Percentiles rank a stretch among this genome's conserved stretches.
phyloP scores from a whole-genome alignment of 1,140 invertebrate genomes.

The Myzus persicae region DNA sequence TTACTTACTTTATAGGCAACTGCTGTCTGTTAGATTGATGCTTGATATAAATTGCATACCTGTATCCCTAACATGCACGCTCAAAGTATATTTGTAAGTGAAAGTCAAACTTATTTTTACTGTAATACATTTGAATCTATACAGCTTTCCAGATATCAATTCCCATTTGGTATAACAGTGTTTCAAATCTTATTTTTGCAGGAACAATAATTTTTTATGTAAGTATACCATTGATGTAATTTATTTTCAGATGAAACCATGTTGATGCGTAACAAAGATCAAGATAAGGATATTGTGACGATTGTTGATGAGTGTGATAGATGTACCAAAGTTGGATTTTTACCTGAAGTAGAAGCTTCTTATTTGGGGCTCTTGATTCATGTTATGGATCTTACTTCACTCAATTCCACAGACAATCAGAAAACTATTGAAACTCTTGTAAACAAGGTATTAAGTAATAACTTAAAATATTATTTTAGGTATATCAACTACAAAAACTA shows the following conservation, averaged over 20 bases:
- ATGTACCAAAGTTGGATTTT: slow-evolving; percentile 51
- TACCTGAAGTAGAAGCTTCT: slow-evolving; percentile 55
- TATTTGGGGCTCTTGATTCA: slow-evolving; percentile 49
- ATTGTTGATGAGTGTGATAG: slow-evolving; percentile 46
- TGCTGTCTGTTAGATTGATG: no score
- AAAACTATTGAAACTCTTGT: slow-evolving; percentile 41
- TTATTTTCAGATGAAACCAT: slow-evolving; percentile 30
- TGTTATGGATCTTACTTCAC: slow-evolving; percentile 52
- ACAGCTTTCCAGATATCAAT: not conserved
- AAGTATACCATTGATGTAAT: not conserved
- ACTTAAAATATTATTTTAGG: not conserved
- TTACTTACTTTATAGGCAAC: no score
- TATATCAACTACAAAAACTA: not conserved
- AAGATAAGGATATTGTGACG: not conserved
- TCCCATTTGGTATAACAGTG: not conserved
- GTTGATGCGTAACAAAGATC: not conserved
- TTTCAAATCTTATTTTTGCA: not conserved
- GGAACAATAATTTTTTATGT: not conserved
- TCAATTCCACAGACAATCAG: slow-evolving; percentile 32
- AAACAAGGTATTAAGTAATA: slow-evolving; percentile 34
- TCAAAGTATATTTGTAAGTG: not conserved
- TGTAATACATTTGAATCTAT: not conserved
- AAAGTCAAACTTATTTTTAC: not conserved
- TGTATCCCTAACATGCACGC: not conserved
- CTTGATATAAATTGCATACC: not conserved